Evolutionary conservation across 2,113 vertebrate genomes (phyloP).

Genomic region (Nettapus auritus): DNA sequence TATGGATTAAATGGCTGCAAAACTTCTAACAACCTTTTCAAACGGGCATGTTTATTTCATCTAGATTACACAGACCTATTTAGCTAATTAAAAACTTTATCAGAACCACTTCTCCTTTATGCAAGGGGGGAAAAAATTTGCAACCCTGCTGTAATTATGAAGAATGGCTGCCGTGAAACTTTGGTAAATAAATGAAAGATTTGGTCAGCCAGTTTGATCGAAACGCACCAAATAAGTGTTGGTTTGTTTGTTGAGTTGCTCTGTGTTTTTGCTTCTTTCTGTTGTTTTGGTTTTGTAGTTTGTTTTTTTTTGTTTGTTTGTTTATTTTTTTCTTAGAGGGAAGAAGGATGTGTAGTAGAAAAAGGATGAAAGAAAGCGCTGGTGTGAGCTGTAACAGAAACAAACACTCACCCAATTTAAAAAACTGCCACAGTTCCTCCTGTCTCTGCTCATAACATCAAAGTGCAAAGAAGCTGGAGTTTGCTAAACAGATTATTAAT

Average conservation of each 20-base stretch:
- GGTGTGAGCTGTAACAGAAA: constrained; percentile 42
- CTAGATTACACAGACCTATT: constrained; percentile 70
- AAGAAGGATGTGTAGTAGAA: neutral
- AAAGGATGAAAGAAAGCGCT: constrained; percentile 40
- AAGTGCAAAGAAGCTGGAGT: constrained; percentile 43
- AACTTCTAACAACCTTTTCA: constrained; percentile 77
- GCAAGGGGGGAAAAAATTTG: constrained; percentile 21
- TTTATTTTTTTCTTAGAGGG: neutral
- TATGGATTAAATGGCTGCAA: constrained; percentile 72
- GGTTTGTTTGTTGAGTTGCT: neutral
- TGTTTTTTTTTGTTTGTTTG: neutral
- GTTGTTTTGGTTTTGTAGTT: neutral
- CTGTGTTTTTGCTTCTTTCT: neutral
- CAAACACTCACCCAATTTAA: neutral
- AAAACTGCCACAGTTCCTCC: constrained; percentile 12
- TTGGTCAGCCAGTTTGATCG: constrained; percentile 20
- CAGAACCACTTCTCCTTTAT: constrained; percentile 52
- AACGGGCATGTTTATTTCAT: constrained; percentile 71
- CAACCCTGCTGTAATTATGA: constrained; percentile 34
- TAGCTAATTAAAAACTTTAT: constrained; percentile 64
- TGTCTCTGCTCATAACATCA: constrained; percentile 41
- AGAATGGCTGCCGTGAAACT: constrained; percentile 43
- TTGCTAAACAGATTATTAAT: constrained; percentile 73
- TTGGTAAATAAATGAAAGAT: constrained; percentile 56
- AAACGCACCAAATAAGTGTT: neutral